Percentiles rank a stretch among this genome's conserved stretches.
phyloP scores from a whole-genome alignment of 2,113 vertebrate species.

The Cettia cetti region DNA sequence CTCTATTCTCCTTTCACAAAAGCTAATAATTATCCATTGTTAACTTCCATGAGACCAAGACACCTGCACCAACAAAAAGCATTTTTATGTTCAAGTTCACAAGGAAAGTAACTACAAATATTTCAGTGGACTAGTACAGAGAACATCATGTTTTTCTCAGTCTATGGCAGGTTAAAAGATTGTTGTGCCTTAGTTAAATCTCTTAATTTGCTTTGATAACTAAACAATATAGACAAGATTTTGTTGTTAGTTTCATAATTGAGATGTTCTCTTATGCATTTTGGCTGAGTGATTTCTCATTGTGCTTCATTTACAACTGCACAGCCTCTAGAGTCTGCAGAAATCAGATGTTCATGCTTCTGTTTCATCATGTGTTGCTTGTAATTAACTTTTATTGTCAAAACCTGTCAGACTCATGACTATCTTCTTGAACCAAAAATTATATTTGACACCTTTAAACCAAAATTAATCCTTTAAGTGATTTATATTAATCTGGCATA shows the following conservation, averaged over 20 bases:
- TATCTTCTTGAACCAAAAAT: not conserved
- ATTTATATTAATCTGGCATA: not conserved
- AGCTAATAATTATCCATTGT: not conserved
- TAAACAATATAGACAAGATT: not conserved
- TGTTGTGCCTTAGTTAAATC: not conserved
- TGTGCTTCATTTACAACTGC: conserved; percentile 6
- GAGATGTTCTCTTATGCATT: conserved; percentile 3
- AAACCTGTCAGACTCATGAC: conserved; percentile 9
- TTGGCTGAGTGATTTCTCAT: conserved; percentile 18
- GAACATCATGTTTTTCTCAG: not conserved
- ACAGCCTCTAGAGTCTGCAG: conserved; percentile 3
- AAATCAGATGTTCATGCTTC: conserved; percentile 34
- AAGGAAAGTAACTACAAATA: not conserved
- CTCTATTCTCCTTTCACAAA: not conserved
- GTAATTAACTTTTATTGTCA: conserved; percentile 48
- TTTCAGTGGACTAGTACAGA: not conserved
- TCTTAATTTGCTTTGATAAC: conserved; percentile 10
- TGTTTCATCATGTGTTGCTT: conserved; percentile 1
- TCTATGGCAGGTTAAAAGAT: not conserved
- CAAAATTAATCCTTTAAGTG: conserved; percentile 16
- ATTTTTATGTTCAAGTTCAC: not conserved
- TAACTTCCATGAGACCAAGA: not conserved
- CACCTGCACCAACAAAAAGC: not conserved
- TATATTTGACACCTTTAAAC: not conserved
- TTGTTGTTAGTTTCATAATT: conserved; percentile 29